These are phyloP conservation scores for Oceanites oceanicus DNA, from an alignment of 2,113 vertebrate genomes.

Conservation along the genomic window DNA sequence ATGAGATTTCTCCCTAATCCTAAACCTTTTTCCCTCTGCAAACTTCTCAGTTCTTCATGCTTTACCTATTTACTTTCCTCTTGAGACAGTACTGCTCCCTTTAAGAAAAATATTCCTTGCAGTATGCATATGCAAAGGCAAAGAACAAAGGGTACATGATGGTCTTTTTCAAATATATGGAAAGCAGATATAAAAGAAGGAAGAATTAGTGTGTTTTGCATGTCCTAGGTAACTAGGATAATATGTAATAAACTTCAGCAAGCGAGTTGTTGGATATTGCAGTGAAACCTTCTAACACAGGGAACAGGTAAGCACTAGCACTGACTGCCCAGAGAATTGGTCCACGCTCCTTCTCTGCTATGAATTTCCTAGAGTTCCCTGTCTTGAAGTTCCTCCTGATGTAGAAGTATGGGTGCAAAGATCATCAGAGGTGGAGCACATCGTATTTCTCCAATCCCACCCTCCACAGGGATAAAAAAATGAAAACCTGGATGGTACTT, in stretches of 20 bases:
- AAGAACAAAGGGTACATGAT: not conserved
- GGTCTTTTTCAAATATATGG: not conserved
- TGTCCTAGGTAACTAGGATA: not conserved
- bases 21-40: not conserved
- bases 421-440: not conserved
- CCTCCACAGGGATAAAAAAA: not conserved
- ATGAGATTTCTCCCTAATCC: not conserved
- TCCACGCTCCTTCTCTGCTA: fast-evolving
- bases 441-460: not conserved
- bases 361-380: not conserved
- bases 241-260: not conserved
- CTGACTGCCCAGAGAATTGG: not conserved
- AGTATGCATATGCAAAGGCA: not conserved
- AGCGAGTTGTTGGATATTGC: not conserved
- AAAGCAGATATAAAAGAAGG: not conserved
- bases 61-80: not conserved
- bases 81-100: not conserved
- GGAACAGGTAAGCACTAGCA: not conserved
- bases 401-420: not conserved
- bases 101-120: not conserved
- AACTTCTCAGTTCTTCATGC: not conserved
- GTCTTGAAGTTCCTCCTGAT: not conserved
- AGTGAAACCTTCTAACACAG: not conserved
- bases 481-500: fast-evolving
- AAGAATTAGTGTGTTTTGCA: not conserved